phyloP scores from a whole-genome alignment of 30 jellyfish, hydroid and myxozoan species.

The Pseudorhiza aurosa region DNA sequence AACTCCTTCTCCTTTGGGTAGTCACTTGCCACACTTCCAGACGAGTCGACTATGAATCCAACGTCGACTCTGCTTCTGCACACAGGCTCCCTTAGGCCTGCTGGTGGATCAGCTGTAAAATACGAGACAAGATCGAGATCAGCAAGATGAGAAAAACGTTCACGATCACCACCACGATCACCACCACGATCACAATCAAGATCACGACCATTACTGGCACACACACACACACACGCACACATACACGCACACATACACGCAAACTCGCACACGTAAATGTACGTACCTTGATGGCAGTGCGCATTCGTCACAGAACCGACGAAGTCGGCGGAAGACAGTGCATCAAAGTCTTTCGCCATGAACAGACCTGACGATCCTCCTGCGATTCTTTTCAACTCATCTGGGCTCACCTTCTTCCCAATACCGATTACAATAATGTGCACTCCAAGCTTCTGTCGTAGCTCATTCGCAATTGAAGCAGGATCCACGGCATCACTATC shows the following conservation, averaged over 20 bases:
- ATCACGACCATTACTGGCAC: no score
- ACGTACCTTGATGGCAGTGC: conserved; percentile 56
- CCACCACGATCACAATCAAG: no score
- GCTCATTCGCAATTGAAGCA: conserved; percentile 65
- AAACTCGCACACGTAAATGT: conserved; percentile 6
- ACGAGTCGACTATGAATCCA: conserved; percentile 61
- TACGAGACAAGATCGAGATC: no score
- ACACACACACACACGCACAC: conserved; percentile 25
- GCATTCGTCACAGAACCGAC: conserved; percentile 24
- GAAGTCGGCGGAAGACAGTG: conserved; percentile 45
- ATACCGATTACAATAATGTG: conserved; percentile 71
- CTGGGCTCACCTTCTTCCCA: conserved; percentile 71
- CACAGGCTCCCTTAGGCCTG: background rate
- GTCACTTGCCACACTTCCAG: conserved; percentile 40
- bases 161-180: no score
- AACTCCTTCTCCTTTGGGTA: conserved; percentile 48
- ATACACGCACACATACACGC: background rate
- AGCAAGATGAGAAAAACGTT: no score
- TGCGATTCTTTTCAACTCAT: conserved; percentile 77
- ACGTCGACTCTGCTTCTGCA: conserved; percentile 58
- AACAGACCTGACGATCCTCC: conserved; percentile 55
- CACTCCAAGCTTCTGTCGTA: conserved; percentile 66
- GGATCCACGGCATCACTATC: conserved; percentile 89
- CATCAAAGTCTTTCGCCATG: conserved; percentile 63
- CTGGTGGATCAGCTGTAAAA: conserved; percentile 13